Conservation (phyloP, 2,888 invertebrate species). For the Metellina segmentata region DNA sequence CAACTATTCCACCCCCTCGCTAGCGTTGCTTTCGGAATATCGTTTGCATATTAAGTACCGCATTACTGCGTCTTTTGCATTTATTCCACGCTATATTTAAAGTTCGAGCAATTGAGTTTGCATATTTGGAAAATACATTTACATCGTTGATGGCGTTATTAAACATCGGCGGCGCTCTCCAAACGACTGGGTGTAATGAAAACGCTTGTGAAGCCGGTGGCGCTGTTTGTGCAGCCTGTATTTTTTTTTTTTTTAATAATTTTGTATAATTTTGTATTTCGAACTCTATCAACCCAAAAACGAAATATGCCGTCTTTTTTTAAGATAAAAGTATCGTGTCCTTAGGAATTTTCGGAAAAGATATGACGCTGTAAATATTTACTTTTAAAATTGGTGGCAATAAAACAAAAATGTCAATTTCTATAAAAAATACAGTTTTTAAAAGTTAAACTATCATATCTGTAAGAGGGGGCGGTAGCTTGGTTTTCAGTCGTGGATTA, state of each 20-base stretch:
- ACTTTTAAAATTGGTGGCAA: no score
- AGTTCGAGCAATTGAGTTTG: conserved; percentile 20
- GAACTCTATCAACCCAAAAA: neutral
- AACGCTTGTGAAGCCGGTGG: neutral
- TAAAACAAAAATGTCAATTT: no score
- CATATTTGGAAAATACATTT: conserved; percentile 28
- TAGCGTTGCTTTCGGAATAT: conserved; percentile 5
- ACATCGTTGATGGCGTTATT: conserved; percentile 40
- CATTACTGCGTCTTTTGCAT: conserved; percentile 12
- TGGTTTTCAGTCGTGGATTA: no score
- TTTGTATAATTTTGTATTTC: conserved; percentile 24
- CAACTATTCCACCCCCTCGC: neutral
- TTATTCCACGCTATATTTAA: conserved; percentile 14
- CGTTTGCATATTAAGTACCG: conserved; percentile 53
- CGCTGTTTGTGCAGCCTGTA: neutral
- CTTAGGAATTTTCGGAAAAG: no score
- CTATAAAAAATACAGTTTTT: no score
- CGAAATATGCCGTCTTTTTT: neutral
- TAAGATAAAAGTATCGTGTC: neutral
- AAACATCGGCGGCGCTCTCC: neutral
- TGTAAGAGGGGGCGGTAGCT: no score
- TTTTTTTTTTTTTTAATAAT: no score
- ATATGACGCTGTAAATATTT: no score
- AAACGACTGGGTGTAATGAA: neutral
- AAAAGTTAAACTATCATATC: no score